Conservation (phyloP, 2,888 invertebrate genomes). For the Cerceris rybyensis region DNA sequence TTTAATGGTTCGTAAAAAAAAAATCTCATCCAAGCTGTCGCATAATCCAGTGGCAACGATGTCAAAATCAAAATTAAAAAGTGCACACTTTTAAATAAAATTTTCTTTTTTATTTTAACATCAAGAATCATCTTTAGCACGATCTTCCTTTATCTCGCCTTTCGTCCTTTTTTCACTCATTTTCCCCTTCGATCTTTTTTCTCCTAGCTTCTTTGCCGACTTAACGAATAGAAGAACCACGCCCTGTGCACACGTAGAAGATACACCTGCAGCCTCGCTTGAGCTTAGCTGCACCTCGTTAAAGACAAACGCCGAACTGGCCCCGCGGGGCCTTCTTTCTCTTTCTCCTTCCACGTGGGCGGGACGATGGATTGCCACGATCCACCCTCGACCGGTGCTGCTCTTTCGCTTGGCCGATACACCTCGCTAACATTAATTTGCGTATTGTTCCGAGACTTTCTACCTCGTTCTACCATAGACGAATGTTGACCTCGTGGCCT, state of each 20-base stretch:
- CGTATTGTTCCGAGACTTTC: constrained; percentile 45
- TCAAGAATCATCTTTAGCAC: too few relatives aligned
- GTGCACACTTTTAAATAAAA: too few relatives aligned
- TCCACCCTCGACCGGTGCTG: constrained; percentile 34
- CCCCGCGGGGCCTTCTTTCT: constrained; percentile 52
- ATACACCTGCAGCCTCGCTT: constrained; percentile 73
- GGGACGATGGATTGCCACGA: constrained; percentile 52
- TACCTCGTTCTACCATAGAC: constrained; percentile 4
- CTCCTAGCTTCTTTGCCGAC: constrained; percentile 70
- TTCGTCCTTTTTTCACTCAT: too few relatives aligned
- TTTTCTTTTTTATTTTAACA: too few relatives aligned
- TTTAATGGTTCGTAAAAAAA: too few relatives aligned
- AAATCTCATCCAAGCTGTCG: too few relatives aligned
- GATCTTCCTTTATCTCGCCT: too few relatives aligned
- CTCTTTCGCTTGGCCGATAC: constrained; percentile 47
- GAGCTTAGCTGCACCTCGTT: constrained; percentile 57
- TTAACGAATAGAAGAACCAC: constrained; percentile 77
- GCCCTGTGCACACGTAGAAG: constrained; percentile 63
- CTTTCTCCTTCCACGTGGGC: constrained; percentile 55
- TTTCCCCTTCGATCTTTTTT: constrained; percentile 8
- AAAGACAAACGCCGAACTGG: constrained; percentile 67
- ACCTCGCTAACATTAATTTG: constrained; percentile 36
- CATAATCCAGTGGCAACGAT: too few relatives aligned
- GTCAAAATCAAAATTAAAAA: too few relatives aligned
- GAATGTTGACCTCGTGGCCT: neutral